These are phyloP conservation scores for Thermophis baileyi DNA, from an alignment of 2,113 vertebrate species.

Conservation along the genomic window DNA sequence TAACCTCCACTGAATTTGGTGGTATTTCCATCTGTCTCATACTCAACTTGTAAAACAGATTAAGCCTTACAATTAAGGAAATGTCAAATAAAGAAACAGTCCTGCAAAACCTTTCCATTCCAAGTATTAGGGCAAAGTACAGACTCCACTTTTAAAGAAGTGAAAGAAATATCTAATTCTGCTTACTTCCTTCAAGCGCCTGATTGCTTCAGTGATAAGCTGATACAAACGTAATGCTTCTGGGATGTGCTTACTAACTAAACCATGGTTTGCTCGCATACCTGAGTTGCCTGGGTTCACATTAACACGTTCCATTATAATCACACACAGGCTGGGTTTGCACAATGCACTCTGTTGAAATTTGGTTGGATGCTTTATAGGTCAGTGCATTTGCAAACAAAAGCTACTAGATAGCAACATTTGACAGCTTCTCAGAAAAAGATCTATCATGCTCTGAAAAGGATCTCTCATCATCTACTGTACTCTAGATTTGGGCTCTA, in stretches of 20 bases:
- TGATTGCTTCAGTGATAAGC: background rate
- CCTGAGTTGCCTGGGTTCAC: background rate
- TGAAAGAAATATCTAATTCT: background rate
- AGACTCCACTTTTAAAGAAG: background rate
- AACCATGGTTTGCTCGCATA: background rate
- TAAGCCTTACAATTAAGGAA: background rate
- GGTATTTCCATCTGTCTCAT: background rate
- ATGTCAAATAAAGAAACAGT: background rate
- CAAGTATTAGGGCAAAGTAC: background rate
- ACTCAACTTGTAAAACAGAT: background rate
- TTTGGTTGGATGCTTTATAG: background rate
- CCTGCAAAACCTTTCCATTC: background rate
- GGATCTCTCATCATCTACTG: background rate
- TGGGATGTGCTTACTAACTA: background rate
- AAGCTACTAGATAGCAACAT: background rate
- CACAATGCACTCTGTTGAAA: background rate
- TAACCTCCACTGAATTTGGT: background rate
- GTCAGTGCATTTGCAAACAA: background rate
- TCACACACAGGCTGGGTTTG: background rate
- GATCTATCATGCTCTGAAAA: background rate
- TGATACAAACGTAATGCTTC: background rate
- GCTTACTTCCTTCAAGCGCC: background rate
- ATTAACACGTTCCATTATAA: background rate
- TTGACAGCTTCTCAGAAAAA: background rate
- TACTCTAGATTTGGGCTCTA: background rate